Base-by-base conservation (phyloP, 2,888 invertebrate species). In the Agrochola lychnidis region DNA sequence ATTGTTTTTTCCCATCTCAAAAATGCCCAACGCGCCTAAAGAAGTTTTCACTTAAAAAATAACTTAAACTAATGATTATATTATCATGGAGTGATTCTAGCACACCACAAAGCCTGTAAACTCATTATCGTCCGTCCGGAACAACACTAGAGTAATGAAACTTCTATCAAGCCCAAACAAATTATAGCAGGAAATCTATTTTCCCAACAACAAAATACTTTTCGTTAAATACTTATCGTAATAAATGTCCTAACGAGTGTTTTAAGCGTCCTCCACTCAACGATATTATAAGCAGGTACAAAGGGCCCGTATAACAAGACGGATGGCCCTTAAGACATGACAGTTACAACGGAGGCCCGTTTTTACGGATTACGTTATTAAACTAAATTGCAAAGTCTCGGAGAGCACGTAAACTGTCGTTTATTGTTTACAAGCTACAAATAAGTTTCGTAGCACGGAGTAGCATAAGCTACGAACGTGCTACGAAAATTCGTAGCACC, bases 321-420 rank as follows among this genome's bases (percentile, higher is more conserved):
- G 88, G 91, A 94, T 93, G 89, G 89, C 86, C 84, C 88, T 91
- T 84, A 83, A 85, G 84, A 90, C 88, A 90, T 90, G 93, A 92
- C 92, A 89, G 88, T 86, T 89, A 90, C 90, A 89, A 87, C 75
- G 56, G 70, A 78, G 81, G 78, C 87, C 83, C 86, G 85, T 90
- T 91, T 88, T 88, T 91, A 89, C 84, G 82, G 87, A 86, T 81
- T 79, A 77, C 79, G 73, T 87, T 88, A 88, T 90, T 88, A 87
- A 86, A 88, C 82, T 81, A 79, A 89, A 85, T 86, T 83, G 79
- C 78, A 82, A 70, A 70, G 40, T 68, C 66, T 70, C 75, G 63
- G 64, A 56, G 81, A 76, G 72, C 77, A 74, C 78, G 69, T 82
- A 72, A 81, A 71, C 63, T 53, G 71, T 70, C 69, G 74, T 85